These are phyloP conservation scores for Ariolimax columbianus DNA, from an alignment of 2,888 invertebrate species.

Conservation along the genomic window DNA sequence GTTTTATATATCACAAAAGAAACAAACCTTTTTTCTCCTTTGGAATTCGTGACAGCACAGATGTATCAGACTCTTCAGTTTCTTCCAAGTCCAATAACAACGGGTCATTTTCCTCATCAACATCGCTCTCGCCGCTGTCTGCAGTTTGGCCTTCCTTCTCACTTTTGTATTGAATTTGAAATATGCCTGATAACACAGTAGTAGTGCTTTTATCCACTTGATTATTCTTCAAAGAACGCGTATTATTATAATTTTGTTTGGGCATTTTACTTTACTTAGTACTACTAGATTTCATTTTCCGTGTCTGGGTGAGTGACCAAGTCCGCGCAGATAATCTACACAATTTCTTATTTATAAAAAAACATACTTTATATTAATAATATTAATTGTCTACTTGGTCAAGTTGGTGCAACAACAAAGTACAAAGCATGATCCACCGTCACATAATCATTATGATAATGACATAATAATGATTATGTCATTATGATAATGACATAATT, in stretches of 20 bases:
- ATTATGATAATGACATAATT: too few relatives aligned
- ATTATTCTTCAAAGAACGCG: not conserved
- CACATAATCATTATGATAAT: too few relatives aligned
- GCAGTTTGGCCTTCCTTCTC: constrained; percentile 28
- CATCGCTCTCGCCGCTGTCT: constrained; percentile 58
- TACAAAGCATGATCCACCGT: too few relatives aligned
- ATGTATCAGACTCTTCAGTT: constrained; percentile 47
- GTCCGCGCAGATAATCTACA: too few relatives aligned
- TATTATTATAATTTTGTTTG: not conserved
- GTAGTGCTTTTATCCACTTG: not conserved
- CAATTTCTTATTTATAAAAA: too few relatives aligned
- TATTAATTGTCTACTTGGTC: too few relatives aligned
- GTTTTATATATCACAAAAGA: constrained; percentile 26
- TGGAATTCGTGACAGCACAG: constrained; percentile 17
- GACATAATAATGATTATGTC: too few relatives aligned
- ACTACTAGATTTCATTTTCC: too few relatives aligned
- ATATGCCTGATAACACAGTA: not conserved
- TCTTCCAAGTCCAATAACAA: constrained; percentile 62
- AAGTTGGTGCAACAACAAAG: too few relatives aligned
- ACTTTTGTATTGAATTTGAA: constrained; percentile 29
- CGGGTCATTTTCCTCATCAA: constrained; percentile 61
- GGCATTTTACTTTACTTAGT: not conserved
- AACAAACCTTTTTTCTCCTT: constrained; percentile 57
- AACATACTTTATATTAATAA: too few relatives aligned
- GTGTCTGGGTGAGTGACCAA: too few relatives aligned